Conservation (phyloP, 2,113 vertebrate species). For the Trochalopteron elliotii region DNA sequence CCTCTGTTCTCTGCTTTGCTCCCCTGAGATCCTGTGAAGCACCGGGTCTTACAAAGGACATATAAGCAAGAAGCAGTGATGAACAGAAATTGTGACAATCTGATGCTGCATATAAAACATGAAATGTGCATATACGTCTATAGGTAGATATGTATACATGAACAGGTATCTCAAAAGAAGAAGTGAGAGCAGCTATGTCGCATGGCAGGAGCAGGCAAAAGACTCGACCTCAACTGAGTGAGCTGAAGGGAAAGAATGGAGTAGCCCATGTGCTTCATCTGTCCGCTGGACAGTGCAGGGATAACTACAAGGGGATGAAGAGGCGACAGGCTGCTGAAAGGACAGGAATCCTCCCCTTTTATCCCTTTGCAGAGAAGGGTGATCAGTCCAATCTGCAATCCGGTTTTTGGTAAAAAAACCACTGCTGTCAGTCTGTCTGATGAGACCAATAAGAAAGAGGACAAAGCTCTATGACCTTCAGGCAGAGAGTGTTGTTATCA, state of each 20-base stretch:
- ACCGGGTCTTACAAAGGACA: neutral
- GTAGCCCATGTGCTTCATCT: neutral
- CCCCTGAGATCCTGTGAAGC: neutral
- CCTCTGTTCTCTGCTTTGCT: neutral
- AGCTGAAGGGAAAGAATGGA: neutral
- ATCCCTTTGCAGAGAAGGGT: neutral
- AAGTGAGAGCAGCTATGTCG: neutral
- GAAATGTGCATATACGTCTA: accelerated
- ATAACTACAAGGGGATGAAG: neutral
- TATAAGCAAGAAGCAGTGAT: neutral
- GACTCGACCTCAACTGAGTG: accelerated
- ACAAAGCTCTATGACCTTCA: neutral
- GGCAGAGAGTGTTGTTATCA: neutral
- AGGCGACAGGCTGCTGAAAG: neutral
- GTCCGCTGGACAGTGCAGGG: neutral
- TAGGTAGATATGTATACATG: neutral
- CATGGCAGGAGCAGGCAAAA: neutral
- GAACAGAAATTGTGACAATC: neutral
- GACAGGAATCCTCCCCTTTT: neutral
- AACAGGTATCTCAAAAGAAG: neutral
- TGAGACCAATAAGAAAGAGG: neutral
- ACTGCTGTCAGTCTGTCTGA: neutral
- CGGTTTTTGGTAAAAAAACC: neutral
- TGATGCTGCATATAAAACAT: neutral
- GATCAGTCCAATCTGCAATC: neutral